Conservation (phyloP, 1,140 invertebrate species). For the Lucilia cuprina region DNA sequence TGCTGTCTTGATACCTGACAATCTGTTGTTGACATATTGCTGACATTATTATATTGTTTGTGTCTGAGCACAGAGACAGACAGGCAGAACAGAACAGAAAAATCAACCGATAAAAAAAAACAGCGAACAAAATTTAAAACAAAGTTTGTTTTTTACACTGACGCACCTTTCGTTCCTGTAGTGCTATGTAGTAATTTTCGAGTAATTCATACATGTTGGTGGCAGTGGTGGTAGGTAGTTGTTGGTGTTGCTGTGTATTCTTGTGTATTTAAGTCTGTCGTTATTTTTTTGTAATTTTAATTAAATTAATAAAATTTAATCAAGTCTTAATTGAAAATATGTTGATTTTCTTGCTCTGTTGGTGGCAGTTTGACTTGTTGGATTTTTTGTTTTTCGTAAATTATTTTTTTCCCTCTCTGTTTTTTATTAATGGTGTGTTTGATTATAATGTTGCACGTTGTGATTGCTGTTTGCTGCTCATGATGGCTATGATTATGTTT, state of each 20-base stretch:
- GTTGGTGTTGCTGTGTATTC: neutral
- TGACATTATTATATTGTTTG: slow-evolving; percentile 18
- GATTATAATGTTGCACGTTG: neutral
- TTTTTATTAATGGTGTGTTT: neutral
- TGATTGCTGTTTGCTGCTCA: neutral
- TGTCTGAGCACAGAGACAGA: neutral
- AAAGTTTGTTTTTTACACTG: neutral
- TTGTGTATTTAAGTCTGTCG: neutral
- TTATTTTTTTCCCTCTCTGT: neutral
- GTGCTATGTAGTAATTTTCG: too few species aligned
- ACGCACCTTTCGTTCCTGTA: neutral
- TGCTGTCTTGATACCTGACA: slow-evolving; percentile 6
- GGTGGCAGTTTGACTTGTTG: slow-evolving; percentile 9
- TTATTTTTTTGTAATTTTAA: neutral
- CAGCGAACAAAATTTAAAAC: neutral
- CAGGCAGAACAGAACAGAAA: neutral
- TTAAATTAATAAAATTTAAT: neutral
- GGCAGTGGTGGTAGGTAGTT: neutral
- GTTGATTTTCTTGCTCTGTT: slow-evolving; percentile 17
- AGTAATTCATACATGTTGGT: neutral
- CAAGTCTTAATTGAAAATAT: slow-evolving; percentile 15
- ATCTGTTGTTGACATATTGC: slow-evolving; percentile 17
- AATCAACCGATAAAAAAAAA: neutral
- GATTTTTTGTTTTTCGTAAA: neutral
- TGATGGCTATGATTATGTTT: neutral